A percentile compares a stretch with the other conserved stretches of the same genome.
These are phyloP conservation scores for Pelodiscus sinensis DNA, from an alignment of 2,113 vertebrate genomes.

Conservation along the genomic window DNA sequence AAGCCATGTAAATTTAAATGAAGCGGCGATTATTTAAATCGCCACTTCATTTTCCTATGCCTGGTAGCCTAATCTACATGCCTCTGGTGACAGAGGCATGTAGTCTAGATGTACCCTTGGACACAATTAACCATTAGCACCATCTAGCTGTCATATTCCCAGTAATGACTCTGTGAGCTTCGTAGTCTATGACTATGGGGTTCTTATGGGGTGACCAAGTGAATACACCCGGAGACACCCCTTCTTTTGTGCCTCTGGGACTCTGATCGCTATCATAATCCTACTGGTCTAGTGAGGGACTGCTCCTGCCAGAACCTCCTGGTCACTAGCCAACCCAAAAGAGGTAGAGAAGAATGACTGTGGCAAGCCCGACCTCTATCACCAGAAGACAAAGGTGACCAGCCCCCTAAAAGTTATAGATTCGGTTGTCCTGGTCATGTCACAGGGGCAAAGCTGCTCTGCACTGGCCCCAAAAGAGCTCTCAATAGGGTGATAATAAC, in stretches of 20 bases:
- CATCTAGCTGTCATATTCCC: not conserved
- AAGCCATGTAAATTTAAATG: too few relatives aligned
- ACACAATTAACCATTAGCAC: not conserved
- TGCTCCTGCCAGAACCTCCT: not conserved
- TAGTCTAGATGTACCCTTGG: too few relatives aligned
- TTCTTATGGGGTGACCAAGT: not conserved
- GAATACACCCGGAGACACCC: fast-evolving
- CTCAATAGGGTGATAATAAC: too few relatives aligned
- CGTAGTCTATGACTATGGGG: fast-evolving
- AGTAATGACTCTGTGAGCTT: not conserved
- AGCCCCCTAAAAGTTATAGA: not conserved
- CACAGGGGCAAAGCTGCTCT: not conserved
- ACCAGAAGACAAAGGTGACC: not conserved
- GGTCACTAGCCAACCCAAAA: not conserved
- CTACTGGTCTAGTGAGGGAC: not conserved
- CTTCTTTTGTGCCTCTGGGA: not conserved
- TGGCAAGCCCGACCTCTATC: too few relatives aligned
- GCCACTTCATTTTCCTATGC: too few relatives aligned
- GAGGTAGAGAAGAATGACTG: not conserved
- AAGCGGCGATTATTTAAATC: too few relatives aligned
- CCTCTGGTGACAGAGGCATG: too few relatives aligned
- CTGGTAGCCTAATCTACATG: too few relatives aligned
- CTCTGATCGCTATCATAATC: not conserved
- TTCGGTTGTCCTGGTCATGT: not conserved
- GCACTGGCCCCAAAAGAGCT: not conserved